These are phyloP conservation scores for Guaruba guarouba DNA, from an alignment of 2,113 vertebrate genomes.

Conservation along the genomic window DNA sequence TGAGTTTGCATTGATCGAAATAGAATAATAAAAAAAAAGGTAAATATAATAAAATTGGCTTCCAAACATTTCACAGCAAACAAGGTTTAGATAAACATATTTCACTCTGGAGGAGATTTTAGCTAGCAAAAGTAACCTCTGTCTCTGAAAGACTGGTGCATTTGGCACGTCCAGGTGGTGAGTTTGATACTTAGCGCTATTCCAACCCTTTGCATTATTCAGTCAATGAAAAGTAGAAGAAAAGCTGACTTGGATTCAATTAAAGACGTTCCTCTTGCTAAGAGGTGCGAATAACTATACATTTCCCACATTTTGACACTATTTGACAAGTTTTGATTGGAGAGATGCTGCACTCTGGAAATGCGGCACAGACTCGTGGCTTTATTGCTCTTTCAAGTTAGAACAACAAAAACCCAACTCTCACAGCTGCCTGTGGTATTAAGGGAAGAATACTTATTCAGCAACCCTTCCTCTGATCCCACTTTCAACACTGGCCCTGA, in stretches of 20 bases:
- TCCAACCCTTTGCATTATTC: neutral
- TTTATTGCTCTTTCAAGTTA: neutral
- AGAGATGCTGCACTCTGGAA: neutral
- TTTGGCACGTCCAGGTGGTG: accelerated
- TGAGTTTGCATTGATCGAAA: neutral
- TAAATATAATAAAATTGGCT: neutral
- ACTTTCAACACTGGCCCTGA: neutral
- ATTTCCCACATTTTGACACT: neutral
- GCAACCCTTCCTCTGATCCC: neutral
- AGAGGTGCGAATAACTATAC: neutral
- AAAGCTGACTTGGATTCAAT: neutral
- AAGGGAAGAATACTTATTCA: neutral
- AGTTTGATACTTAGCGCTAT: neutral
- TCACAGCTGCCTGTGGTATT: neutral
- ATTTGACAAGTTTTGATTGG: neutral
- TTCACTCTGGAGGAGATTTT: neutral
- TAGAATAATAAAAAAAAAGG: neutral
- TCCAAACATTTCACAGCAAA: neutral
- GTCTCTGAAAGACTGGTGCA: neutral
- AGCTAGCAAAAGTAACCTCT: neutral
- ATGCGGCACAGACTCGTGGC: neutral
- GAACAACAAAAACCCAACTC: neutral
- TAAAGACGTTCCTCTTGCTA: neutral
- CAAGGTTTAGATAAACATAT: neutral
- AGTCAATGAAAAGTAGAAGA: neutral